Evolutionary conservation across 2,888 invertebrate genomes (phyloP).

Genomic region (Brachyptera risi): DNA sequence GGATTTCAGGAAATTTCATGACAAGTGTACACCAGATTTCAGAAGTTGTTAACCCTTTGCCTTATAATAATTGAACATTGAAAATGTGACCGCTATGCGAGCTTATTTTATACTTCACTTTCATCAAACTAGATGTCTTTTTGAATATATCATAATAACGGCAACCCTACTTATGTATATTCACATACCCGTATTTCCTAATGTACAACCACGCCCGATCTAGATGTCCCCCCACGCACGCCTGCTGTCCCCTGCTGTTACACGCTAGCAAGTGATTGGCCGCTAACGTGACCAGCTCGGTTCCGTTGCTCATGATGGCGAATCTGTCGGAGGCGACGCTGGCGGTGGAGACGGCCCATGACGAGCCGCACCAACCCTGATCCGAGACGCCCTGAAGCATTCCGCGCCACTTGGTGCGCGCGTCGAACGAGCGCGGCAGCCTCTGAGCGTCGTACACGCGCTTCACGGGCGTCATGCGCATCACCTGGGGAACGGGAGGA

Average conservation of each 20-base stretch:
- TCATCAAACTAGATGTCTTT: too few relatives aligned
- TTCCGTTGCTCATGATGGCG: slow-evolving; percentile 79
- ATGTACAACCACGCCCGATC: slow-evolving; percentile 91
- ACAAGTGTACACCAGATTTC: too few relatives aligned
- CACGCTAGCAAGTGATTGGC: slow-evolving; percentile 87
- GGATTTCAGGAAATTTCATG: too few relatives aligned
- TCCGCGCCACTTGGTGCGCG: slow-evolving; percentile 68
- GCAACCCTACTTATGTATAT: too few relatives aligned
- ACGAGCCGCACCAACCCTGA: slow-evolving; percentile 75
- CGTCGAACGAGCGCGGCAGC: slow-evolving; percentile 71
- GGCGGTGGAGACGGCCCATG: slow-evolving; percentile 89
- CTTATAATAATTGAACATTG: too few relatives aligned
- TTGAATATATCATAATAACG: too few relatives aligned
- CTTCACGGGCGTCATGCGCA: slow-evolving; percentile 46
- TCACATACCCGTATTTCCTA: slow-evolving; percentile 62
- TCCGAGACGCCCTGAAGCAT: slow-evolving; percentile 61
- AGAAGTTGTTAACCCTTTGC: too few relatives aligned
- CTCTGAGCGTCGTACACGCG: slow-evolving; percentile 54
- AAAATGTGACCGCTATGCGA: too few relatives aligned
- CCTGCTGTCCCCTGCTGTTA: slow-evolving; percentile 68
- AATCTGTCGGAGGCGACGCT: slow-evolving; percentile 74
- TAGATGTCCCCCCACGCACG: slow-evolving; percentile 84
- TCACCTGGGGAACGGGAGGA: slow-evolving; percentile 30
- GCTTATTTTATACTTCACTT: too few relatives aligned
- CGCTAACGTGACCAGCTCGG: slow-evolving; percentile 66